Evolutionary conservation across 2,797 vertebrate species (phyloP), one percentile per base, ranked within the genome.

Genomic region (Ceyx erithaca): DNA sequence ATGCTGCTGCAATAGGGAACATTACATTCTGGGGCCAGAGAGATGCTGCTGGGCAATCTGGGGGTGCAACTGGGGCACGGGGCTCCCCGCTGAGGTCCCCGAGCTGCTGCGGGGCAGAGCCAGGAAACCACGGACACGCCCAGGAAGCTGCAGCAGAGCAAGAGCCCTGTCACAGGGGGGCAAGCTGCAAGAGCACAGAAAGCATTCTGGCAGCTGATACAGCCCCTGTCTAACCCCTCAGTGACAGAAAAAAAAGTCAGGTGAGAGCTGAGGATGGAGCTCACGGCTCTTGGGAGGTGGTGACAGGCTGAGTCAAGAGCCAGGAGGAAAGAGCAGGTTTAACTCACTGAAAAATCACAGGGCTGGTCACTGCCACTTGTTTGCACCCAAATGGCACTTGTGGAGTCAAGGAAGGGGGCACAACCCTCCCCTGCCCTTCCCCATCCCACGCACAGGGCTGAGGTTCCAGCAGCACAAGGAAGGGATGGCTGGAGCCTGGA

Each of bases 131-230:
- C 10, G 1, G 67, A 17, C 3, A 5, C 35, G 1, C 94, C 92
- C 90, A 95, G 93, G 90, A 94, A 91, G 77, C 82, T 63, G 85
- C 90, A 73, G 82, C 10, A 0, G 77, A 45, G 45, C 3, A 73
- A 69, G 40, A 54, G 66, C 69, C 45, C 26, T 54, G 67, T 68
- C 83, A n/a, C 69, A 40, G 2, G 3, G 85, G 85, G 64, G 73
- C 28, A 37, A 40, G 30, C 45, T 12, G 72, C 30, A 9, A 73
- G 73, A 25, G 61, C 54, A 5, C 4, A 1, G 82, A 63, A 85
- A 49, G 67, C 3, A 8, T 12, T 37, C 26, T 17, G 5, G 54
- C 73, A 72, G 84, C 61, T 33, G 71, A 59, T 17, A 43, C 31
- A 10, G 21, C 58, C 20, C 19, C 51, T 51, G 57, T 17, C 21